These are phyloP conservation scores for Prolemur simus DNA, from an alignment of 2,113 vertebrate species.

Conservation along the genomic window DNA sequence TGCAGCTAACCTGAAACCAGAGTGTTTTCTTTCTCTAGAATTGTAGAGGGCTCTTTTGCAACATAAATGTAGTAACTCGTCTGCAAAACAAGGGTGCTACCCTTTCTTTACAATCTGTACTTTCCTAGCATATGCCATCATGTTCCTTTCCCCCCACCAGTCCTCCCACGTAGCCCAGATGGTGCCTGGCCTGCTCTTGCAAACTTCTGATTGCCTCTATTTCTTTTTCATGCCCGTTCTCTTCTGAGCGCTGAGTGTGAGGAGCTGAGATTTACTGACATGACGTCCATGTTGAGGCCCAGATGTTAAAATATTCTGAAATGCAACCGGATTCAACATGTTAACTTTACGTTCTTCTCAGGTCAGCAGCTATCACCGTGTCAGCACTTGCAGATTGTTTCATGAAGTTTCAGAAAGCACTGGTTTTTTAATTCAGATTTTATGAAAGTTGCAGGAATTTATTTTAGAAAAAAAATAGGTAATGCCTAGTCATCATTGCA, in stretches of 20 bases:
- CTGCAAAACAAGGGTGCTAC: slow-evolving; percentile 71
- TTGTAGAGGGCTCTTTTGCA: slow-evolving; percentile 44
- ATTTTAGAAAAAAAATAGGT: background rate
- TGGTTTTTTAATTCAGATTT: slow-evolving; percentile 65
- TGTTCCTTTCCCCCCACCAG: slow-evolving; percentile 70
- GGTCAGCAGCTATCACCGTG: slow-evolving; percentile 25
- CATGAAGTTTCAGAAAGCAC: slow-evolving; percentile 40
- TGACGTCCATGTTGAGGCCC: background rate
- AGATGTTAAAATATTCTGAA: slow-evolving; percentile 64
- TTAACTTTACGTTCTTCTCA: slow-evolving; percentile 73
- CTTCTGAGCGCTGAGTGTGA: slow-evolving; percentile 52
- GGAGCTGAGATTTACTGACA: slow-evolving; percentile 37
- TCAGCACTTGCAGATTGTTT: slow-evolving; percentile 67
- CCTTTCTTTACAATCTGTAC: slow-evolving; percentile 79
- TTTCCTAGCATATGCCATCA: slow-evolving; percentile 71
- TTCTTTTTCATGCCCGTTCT: slow-evolving; percentile 71
- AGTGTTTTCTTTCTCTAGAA: slow-evolving; percentile 29
- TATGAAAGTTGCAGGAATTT: slow-evolving; percentile 15
- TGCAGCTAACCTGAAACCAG: slow-evolving; percentile 21
- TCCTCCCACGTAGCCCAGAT: slow-evolving; percentile 81
- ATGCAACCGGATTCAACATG: slow-evolving; percentile 53
- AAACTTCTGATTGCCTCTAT: slow-evolving; percentile 49
- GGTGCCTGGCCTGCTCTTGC: slow-evolving; percentile 75
- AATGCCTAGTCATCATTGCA: background rate
- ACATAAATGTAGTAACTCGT: slow-evolving; percentile 64